Evolutionary conservation across 2,888 invertebrate genomes (phyloP), one percentile per base, ranked within the genome.

Genomic region (Bibio marci): DNA sequence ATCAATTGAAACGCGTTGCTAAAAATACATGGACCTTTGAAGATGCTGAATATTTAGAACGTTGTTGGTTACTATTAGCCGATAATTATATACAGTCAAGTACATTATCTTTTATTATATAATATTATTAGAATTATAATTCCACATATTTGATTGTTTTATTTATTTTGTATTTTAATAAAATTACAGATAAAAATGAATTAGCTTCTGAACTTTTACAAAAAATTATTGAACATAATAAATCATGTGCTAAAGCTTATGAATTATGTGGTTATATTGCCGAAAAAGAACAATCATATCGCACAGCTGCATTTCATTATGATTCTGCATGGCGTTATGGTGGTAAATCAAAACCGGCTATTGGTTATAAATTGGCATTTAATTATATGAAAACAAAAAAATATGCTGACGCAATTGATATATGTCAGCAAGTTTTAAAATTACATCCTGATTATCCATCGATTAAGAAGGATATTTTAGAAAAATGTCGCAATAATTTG

Each of bases 41-140:
- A 57, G 92, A 94, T 51, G 91, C 94, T 0, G 94, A 95, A 52
- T 91, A 94, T 51, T 65, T 97, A 43, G 97, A 97, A 63, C 75
- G 86, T 44, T 86, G 91, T 57, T 97, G 97, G 97, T 57, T 97
- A 7, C 67, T 95, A 34, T 65, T 95, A n/a, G 85, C 90, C 0
- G 94, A 95, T 46, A 80, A 82, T 47, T 92, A 86, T 53, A 71
- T 83, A 38, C 80, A 80, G 52, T 78, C 74, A 50, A 65, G 19
- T 58, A 22, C 4, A 22, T n/a, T 22, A 22, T 22, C 4, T 22
- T 22, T 22, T 22, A 22, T 6, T 22, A 49, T 40, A 60, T 32
- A 4, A 15, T 15, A 15, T 32, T 32, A 32, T 14, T 6, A 14
- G n/a, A 6, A 15, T 32, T 32, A 10, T 32, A 10, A 10, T 14